Evolutionary conservation across 2,888 invertebrate genomes (phyloP).

Genomic region (Panopea generosa): DNA sequence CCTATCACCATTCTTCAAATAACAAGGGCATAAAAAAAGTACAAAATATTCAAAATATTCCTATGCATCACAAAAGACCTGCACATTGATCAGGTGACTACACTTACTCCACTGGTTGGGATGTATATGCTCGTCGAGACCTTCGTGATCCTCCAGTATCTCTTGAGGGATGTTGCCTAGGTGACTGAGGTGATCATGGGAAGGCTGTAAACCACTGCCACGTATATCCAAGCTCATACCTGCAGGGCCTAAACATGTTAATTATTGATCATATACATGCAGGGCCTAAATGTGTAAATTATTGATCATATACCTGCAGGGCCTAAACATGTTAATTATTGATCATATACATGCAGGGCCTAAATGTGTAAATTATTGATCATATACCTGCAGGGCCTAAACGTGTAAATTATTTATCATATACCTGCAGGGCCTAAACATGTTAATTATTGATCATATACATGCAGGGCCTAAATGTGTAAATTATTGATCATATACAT

Average conservation of each 20-base stretch:
- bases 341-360: slow-evolving; percentile 1
- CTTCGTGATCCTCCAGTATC: slow-evolving; percentile 74
- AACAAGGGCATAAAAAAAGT: no score
- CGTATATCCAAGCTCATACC: slow-evolving; percentile 68
- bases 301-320: slow-evolving; percentile 55
- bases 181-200: slow-evolving; percentile 68
- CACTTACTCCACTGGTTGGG: slow-evolving; percentile 79
- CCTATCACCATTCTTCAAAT: no score
- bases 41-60: no score
- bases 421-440: no score
- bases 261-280: slow-evolving; percentile 4
- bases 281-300: no score
- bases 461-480: slow-evolving; percentile 36
- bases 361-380: no score
- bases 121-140: slow-evolving; percentile 68
- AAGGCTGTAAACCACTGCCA: slow-evolving; percentile 76
- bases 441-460: no score
- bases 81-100: no score
- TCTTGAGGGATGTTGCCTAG: slow-evolving; percentile 70
- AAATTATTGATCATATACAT: slow-evolving; percentile 4
- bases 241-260: slow-evolving; percentile 26
- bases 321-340: slow-evolving; percentile 9
- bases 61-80: no score
- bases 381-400: slow-evolving; percentile 48
- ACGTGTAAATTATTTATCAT: not conserved